Evolutionary conservation across 2,888 invertebrate species (phyloP).

Genomic region (Cantharis flavilabris): DNA sequence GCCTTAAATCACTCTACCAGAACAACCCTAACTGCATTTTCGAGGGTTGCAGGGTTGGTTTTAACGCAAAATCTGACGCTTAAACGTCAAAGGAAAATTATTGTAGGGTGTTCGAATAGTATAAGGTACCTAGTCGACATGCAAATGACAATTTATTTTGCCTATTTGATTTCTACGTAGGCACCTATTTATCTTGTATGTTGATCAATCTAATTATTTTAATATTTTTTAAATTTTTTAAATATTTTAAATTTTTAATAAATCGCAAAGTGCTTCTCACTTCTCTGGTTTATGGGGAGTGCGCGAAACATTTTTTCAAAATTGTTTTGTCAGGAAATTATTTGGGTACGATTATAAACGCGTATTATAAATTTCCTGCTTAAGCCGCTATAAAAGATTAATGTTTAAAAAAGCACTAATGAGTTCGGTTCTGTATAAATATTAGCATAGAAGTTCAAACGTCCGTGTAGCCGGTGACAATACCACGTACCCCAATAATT

Average conservation of each 20-base stretch:
- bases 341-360: background rate
- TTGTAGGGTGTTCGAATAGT: background rate
- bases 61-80: conserved; percentile 13
- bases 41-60: conserved; percentile 40
- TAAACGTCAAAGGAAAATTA: background rate
- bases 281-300: background rate
- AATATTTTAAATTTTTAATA: background rate
- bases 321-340: background rate
- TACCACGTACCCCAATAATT: conserved; percentile 25
- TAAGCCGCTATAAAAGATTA: background rate
- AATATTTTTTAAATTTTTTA: background rate
- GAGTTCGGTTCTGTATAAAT: conserved; percentile 22
- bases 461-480: conserved; percentile 15
- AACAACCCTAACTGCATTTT: conserved; percentile 49
- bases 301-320: background rate
- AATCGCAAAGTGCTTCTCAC: background rate
- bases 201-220: background rate
- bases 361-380: background rate
- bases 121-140: background rate
- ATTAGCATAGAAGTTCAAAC: conserved; percentile 16
- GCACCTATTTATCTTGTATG: background rate
- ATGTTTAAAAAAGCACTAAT: background rate
- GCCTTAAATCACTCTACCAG: conserved; percentile 55
- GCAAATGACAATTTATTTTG: background rate
- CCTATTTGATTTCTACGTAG: background rate